Evolutionary conservation across 2,113 vertebrate genomes (phyloP).

Genomic region (Hucho hucho): DNA sequence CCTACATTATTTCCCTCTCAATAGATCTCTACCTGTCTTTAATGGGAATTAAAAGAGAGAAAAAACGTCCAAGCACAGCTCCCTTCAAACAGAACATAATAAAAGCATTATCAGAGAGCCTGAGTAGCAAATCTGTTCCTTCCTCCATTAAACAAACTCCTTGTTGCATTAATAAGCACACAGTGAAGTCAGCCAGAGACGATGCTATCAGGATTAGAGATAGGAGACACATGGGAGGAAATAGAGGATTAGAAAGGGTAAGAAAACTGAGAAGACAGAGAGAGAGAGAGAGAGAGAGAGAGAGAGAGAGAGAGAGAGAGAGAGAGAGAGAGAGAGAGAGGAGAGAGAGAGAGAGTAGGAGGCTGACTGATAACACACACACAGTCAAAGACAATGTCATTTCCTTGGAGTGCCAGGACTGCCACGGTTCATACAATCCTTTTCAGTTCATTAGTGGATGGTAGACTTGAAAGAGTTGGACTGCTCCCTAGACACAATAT

Average conservation of each 20-base stretch:
- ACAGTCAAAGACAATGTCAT: neutral
- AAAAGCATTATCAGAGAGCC: constrained; percentile 1
- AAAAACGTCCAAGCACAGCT: neutral
- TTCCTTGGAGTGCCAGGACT: neutral
- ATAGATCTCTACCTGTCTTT: neutral
- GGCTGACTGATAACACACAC: too few species aligned
- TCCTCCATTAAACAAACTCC: neutral
- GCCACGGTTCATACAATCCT: neutral
- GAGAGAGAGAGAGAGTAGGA: too few species aligned
- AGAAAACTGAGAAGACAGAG: too few species aligned
- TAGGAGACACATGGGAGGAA: neutral
- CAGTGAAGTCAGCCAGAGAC: neutral
- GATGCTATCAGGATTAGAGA: neutral
- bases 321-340: too few species aligned
- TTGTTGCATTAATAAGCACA: neutral
- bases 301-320: too few species aligned
- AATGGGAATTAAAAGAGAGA: too few species aligned
- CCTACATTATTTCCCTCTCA: neutral
- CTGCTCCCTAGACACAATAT: neutral
- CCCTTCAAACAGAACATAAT: too few species aligned
- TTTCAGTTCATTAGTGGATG: neutral
- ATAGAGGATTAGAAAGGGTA: neutral
- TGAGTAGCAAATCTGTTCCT: neutral
- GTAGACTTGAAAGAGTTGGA: neutral
- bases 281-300: too few species aligned